These are phyloP conservation scores for Drosophila lacertosa DNA, from an alignment of 1,140 invertebrate genomes.

Conservation along the genomic window DNA sequence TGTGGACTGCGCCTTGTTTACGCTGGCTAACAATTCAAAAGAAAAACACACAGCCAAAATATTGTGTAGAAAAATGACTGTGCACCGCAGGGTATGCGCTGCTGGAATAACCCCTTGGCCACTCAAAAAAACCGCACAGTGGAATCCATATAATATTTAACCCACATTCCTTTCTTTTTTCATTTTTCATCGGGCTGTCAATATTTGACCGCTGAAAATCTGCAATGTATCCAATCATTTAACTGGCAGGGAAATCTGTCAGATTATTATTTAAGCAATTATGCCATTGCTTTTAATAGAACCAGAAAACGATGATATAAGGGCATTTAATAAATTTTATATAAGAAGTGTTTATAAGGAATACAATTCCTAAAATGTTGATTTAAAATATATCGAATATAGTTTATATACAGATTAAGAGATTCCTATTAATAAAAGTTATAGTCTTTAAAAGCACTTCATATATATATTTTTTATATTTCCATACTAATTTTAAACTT, in stretches of 20 bases:
- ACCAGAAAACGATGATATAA: too few relatives aligned
- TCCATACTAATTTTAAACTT: too few relatives aligned
- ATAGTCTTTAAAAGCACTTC: too few relatives aligned
- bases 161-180: neutral
- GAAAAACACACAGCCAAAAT: slow-evolving; percentile 20
- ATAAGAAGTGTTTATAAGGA: too few relatives aligned
- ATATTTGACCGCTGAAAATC: neutral
- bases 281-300: too few relatives aligned
- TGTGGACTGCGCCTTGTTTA: slow-evolving; percentile 50
- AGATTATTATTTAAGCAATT: neutral
- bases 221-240: neutral
- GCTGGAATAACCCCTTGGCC: slow-evolving; percentile 21
- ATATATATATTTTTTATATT: too few relatives aligned
- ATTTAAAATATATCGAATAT: neutral
- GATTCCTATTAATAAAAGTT: too few relatives aligned
- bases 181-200: neutral
- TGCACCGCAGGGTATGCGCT: slow-evolving; percentile 27
- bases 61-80: slow-evolving; percentile 36
- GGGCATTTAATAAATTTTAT: too few relatives aligned
- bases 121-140: slow-evolving; percentile 36
- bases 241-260: neutral
- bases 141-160: neutral
- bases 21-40: slow-evolving; percentile 20
- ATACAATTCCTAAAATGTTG: too few relatives aligned
- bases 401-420: too few relatives aligned